Conservation (phyloP, 2,797 vertebrate species). For the Syndactyla subalaris region DNA sequence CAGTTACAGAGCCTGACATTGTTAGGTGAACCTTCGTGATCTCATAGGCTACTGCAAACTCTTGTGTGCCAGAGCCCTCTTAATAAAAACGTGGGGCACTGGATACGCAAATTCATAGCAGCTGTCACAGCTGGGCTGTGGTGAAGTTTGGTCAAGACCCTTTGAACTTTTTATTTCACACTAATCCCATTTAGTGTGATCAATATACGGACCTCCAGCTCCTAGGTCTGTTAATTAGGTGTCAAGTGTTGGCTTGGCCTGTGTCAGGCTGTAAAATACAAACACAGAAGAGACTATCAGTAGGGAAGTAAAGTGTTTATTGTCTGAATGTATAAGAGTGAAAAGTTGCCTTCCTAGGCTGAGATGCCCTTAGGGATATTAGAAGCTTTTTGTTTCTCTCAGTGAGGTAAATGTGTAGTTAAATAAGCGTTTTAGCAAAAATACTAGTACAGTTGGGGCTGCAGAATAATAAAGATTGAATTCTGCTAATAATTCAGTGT, state of each 20-base stretch:
- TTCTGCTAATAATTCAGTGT: background rate
- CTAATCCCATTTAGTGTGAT: slow-evolving; percentile 73
- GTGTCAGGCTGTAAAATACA: slow-evolving; percentile 67
- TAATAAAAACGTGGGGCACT: slow-evolving; percentile 42
- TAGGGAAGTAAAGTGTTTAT: slow-evolving; percentile 67
- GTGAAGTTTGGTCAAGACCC: slow-evolving; percentile 68
- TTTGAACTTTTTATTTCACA: slow-evolving; percentile 74
- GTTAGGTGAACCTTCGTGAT: slow-evolving; percentile 56
- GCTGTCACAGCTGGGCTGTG: slow-evolving; percentile 65
- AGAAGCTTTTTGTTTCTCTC: background rate
- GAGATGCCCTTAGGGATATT: background rate
- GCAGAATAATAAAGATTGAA: background rate
- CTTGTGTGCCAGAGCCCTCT: background rate
- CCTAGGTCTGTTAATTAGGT: slow-evolving; percentile 69
- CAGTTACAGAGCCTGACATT: slow-evolving; percentile 62
- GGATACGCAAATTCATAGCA: slow-evolving; percentile 59
- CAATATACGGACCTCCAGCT: slow-evolving; percentile 68
- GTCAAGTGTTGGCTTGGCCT: slow-evolving; percentile 68
- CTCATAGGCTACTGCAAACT: background rate
- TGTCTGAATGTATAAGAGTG: slow-evolving; percentile 39
- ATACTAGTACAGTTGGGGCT: background rate
- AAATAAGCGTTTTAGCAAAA: background rate
- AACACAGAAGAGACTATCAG: slow-evolving; percentile 41
- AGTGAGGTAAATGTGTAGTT: background rate
- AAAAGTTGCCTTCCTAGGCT: background rate